phyloP scores from a whole-genome alignment of 2,888 invertebrate genomes.

The Cetonia aurata region DNA sequence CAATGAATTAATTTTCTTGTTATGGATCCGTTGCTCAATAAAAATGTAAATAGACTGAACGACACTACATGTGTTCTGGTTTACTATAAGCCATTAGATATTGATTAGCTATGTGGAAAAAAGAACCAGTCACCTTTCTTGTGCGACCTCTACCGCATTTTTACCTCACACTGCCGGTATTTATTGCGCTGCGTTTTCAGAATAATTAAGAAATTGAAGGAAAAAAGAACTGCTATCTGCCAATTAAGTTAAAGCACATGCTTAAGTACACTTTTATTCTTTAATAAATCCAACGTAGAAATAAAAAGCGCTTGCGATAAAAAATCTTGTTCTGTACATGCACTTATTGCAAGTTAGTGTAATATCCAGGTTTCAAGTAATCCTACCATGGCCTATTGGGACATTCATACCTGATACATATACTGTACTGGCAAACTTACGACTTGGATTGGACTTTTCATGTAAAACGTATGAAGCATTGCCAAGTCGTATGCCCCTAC shows the following conservation, averaged over 20 bases:
- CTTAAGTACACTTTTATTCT: background rate
- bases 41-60: constrained; percentile 57
- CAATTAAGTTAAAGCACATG: constrained; percentile 10
- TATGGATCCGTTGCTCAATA: constrained; percentile 58
- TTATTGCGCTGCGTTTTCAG: constrained; percentile 22
- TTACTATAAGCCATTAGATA: constrained; percentile 46
- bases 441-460: too few relatives aligned
- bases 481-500: too few relatives aligned
- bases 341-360: too few relatives aligned
- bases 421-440: too few relatives aligned
- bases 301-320: background rate
- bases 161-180: constrained; percentile 11
- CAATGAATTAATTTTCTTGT: constrained; percentile 58
- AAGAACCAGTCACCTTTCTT: constrained; percentile 32
- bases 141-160: constrained; percentile 28
- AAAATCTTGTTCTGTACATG: background rate
- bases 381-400: too few relatives aligned
- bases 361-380: too few relatives aligned
- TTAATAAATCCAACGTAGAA: background rate
- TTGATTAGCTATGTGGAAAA: constrained; percentile 37
- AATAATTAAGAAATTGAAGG: constrained; percentile 39
- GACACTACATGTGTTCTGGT: constrained; percentile 44
- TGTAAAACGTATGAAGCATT: too few relatives aligned
- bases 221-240: constrained; percentile 15
- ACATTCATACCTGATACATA: too few relatives aligned